Evolutionary conservation across 2,113 vertebrate genomes (phyloP).

Genomic region (Cebidichthys violaceus): DNA sequence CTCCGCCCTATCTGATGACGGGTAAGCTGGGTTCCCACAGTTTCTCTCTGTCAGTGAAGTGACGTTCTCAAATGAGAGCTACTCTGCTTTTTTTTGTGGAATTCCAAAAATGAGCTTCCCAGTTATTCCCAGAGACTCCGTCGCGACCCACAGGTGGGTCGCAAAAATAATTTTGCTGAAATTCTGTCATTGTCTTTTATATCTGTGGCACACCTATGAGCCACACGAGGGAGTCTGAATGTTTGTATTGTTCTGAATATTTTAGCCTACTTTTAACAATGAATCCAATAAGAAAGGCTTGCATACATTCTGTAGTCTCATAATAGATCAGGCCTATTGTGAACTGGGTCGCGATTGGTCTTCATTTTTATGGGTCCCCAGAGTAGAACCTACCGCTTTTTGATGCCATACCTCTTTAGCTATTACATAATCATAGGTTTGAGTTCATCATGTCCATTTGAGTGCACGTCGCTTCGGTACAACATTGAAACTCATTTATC

Average conservation of each 20-base stretch:
- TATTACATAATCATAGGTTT: neutral
- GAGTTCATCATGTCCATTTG: neutral
- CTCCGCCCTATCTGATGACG: slow-evolving; percentile 72
- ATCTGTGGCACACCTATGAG: neutral
- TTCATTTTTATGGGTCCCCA: neutral
- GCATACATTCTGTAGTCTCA: neutral
- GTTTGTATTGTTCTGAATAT: neutral
- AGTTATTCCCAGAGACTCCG: neutral
- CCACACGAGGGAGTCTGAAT: neutral
- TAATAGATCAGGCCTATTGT: neutral
- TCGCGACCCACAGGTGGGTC: neutral
- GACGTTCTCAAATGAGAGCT: neutral
- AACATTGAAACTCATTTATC: neutral
- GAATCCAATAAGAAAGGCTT: too few relatives aligned
- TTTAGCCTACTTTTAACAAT: too few relatives aligned
- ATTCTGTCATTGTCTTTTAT: neutral
- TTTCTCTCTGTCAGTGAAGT: slow-evolving; percentile 27
- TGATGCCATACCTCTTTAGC: slow-evolving; percentile 14
- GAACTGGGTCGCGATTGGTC: neutral
- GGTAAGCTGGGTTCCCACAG: slow-evolving; percentile 72
- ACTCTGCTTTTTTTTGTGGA: neutral
- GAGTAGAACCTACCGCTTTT: neutral
- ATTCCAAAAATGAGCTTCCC: neutral
- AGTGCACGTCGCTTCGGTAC: neutral
- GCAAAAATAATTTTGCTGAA: neutral